phyloP scores from a whole-genome alignment of 2,888 invertebrate species.

The Abrostola triplasia region DNA sequence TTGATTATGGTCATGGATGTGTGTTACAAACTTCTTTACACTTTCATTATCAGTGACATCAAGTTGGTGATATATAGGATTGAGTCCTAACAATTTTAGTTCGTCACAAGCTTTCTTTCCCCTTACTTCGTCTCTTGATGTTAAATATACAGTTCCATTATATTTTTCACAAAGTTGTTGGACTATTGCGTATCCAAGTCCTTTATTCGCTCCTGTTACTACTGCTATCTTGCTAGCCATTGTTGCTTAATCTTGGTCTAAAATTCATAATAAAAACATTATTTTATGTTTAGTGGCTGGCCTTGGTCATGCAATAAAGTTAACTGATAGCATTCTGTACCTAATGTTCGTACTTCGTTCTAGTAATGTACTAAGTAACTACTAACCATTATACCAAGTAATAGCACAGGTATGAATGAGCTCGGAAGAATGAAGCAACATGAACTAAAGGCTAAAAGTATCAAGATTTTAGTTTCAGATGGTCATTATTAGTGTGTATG shows the following conservation, averaged over 20 bases:
- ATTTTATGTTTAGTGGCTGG: not conserved
- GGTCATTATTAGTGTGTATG: too few relatives aligned
- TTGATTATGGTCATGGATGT: slow-evolving; percentile 87
- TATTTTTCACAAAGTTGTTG: slow-evolving; percentile 90
- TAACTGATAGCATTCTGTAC: slow-evolving; percentile 22
- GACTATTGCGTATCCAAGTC: slow-evolving; percentile 91
- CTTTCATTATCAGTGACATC: slow-evolving; percentile 90
- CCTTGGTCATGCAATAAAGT: slow-evolving; percentile 27
- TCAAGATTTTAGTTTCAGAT: too few relatives aligned
- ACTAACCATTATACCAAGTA: too few relatives aligned
- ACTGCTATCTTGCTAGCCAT: slow-evolving; percentile 73
- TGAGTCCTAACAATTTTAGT: slow-evolving; percentile 83
- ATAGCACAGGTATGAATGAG: too few relatives aligned
- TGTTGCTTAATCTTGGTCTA: slow-evolving; percentile 5
- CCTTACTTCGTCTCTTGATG: slow-evolving; percentile 88
- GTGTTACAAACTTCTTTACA: slow-evolving; percentile 85
- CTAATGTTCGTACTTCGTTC: slow-evolving; percentile 6
- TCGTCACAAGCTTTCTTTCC: slow-evolving; percentile 89
- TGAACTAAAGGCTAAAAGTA: too few relatives aligned
- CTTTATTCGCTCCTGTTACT: slow-evolving; percentile 93
- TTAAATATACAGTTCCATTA: slow-evolving; percentile 91
- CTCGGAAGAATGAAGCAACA: too few relatives aligned
- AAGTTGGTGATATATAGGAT: slow-evolving; percentile 90
- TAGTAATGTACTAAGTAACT: too few relatives aligned
- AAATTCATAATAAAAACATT: not conserved